Base-by-base conservation (phyloP, 2,888 invertebrate species). In the Tetramorium bicarinatum region DNA sequence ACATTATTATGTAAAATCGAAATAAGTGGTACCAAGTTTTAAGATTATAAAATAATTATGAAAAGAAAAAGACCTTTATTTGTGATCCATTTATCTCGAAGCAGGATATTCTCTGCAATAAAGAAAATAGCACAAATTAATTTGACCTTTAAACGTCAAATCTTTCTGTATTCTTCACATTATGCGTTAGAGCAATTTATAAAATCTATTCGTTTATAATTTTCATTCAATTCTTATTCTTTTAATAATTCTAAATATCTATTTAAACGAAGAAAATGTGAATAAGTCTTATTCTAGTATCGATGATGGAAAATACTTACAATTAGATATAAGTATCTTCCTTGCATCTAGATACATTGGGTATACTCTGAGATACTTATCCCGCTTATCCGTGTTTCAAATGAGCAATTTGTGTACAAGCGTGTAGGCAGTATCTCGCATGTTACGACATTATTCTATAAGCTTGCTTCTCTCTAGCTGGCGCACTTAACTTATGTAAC, bases 361-460 rank as follows among this genome's bases (percentile, higher is more conserved):
- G 9, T 49, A 29, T 29, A 25, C 25, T 66, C 18, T 66, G 25
- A 44, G 25, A 44, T 67, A 67, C 44, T 47, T 67, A 49, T 67
- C 18, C 29, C 29, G 29, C 29, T 34, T 34, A 34, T 34, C 29
- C 47, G 29, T 29, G 47, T 67, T 67, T 67, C 47, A 67, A 44
- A 66, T 66, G 44, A 47, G 18, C 47, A 66, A 67, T 47, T 49
- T 67, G 29, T 49, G 29, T 67, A 67, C 47, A 25, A 67, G 67
- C 29, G 47, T 49, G 67, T 67, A 49, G 67, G 67, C 18, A 67
- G 47, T 67, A 49, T 67, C 47, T 67, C 67, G 29, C 67, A 49
- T 69, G 47, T 49, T 66, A 69, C 49, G 67, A 47, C 67, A 49
- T 69, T 69, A 69, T 69, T 69, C 29, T 34, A 69, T 49, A 69